Base-by-base conservation (phyloP, 2,888 invertebrate species). In the Athetis lepigone region DNA sequence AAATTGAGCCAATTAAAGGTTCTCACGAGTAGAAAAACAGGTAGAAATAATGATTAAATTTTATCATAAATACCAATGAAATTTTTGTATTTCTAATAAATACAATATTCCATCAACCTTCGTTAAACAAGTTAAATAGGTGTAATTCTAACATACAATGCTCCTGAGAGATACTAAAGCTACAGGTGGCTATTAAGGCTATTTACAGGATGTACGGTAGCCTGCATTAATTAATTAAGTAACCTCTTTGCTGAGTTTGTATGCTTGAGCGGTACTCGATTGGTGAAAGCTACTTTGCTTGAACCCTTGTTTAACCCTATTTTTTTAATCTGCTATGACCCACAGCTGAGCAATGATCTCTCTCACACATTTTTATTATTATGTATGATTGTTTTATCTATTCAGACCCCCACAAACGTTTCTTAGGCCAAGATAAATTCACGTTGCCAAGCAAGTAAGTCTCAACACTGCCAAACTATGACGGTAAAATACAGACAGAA, bases 191-290 rank as follows among this genome's bases (percentile, higher is more conserved):
- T 62, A 62, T 70, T 49, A 65, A 29, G 6, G 13, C 23, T 70
- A 29, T 23, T 42, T 37, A 45, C 45, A 60, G 43, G 43, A 63
- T 69, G 43, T 69, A 39, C 23, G 37, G 23, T 16, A 13, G 16
- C 60, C 29, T 60, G 43, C 60, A 60, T 64, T 64, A 59, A 69
- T 69, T 69, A 69, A 69, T 69, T 45, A 69, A 16, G 16, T 39
- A 39, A 39, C 63, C 37, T 18, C 11, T 45, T 45, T 11, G 23
- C 37, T 45, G 29, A 43, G 37, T 69, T 63, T 59, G 37, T 29
- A 37, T 39, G 23, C 29, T 43, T 64, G 37, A 25, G 23, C n/a
- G 23, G 69, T 16, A 25, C 19, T 37, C 37, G 60, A 45, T 60
- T 64, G 25, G 19, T 65, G 19, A 29, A 29, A 69, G 16, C 36